phyloP scores from a whole-genome alignment of 2,113 vertebrate species.

The Tretioscincus oriximinensis region DNA sequence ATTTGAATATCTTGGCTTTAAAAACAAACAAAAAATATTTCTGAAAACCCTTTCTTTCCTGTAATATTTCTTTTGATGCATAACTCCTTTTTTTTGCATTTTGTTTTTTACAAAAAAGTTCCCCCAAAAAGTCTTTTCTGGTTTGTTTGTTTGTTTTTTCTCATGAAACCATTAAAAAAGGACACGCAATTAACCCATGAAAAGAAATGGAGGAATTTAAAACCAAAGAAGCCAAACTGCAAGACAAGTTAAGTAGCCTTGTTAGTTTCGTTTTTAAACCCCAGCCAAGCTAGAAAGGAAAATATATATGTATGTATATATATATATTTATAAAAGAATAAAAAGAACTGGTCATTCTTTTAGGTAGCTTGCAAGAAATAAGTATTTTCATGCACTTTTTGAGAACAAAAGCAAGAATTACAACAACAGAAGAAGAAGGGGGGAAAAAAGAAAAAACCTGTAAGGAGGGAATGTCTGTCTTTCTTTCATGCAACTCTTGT shows the following conservation, averaged over 20 bases:
- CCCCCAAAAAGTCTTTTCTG: conserved; percentile 70
- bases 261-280: conserved; percentile 83
- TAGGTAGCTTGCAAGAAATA: conserved; percentile 95
- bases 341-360: conserved; percentile 82
- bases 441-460: conserved; percentile 69
- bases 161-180: conserved; percentile 81
- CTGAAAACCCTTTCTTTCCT: not conserved
- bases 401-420: conserved; percentile 34
- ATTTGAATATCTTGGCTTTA: conserved; percentile 70
- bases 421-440: not conserved
- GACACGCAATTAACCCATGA: conserved; percentile 69
- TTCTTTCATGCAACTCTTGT: conserved; percentile 92
- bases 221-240: conserved; percentile 89
- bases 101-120: conserved; percentile 64
- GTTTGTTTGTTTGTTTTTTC: conserved; percentile 42
- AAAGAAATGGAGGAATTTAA: conserved; percentile 78
- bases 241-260: conserved; percentile 89
- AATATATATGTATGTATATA: too few species aligned
- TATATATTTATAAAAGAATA: too few species aligned
- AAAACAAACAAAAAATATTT: too few species aligned
- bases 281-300: conserved; percentile 84
- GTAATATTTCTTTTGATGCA: conserved; percentile 59
- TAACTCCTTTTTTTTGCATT: conserved; percentile 57
- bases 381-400: conserved; percentile 90
- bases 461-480: conserved; percentile 76